A percentile compares a stretch with the other conserved stretches of the same genome.
Evolutionary conservation across 2,113 vertebrate species (phyloP).

Genomic region (Aix galericulata): DNA sequence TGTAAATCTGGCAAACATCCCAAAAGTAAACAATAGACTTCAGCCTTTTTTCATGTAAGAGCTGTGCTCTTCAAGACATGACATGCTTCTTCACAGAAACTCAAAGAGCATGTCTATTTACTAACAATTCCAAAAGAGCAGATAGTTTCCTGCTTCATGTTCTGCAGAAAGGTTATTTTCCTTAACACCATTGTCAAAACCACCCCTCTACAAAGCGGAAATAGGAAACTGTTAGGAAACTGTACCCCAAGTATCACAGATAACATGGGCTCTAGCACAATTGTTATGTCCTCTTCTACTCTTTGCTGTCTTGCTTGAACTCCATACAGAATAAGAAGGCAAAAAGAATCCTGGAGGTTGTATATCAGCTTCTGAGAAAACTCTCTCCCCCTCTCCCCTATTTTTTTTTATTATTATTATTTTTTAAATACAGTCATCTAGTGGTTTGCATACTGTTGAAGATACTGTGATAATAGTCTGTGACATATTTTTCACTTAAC

Average conservation of each 20-base stretch:
- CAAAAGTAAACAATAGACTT: not conserved
- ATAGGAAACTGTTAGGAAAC: not conserved
- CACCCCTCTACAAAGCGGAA: not conserved
- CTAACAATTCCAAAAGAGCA: not conserved
- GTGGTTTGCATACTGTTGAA: not conserved
- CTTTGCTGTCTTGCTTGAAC: not conserved
- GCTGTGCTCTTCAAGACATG: not conserved
- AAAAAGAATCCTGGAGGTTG: not conserved
- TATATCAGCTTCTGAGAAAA: not conserved
- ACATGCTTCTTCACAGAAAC: not conserved
- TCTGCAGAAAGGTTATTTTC: not conserved
- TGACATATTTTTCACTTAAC: not conserved
- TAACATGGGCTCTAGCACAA: not conserved
- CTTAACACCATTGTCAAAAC: not conserved
- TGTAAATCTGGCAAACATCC: not conserved
- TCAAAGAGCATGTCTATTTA: not conserved
- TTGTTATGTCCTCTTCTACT: not conserved
- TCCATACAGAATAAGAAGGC: not conserved
- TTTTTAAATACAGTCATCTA: not conserved
- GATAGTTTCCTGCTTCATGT: not conserved
- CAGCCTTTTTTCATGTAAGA: not conserved
- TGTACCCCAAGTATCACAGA: not conserved
- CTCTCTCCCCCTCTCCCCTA: too few species aligned
- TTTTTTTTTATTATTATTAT: not conserved
- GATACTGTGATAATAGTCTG: not conserved